Evolutionary conservation across 2,113 vertebrate genomes (phyloP), one percentile per base, ranked within the genome.

Genomic region (Hippocampus barbouri): DNA sequence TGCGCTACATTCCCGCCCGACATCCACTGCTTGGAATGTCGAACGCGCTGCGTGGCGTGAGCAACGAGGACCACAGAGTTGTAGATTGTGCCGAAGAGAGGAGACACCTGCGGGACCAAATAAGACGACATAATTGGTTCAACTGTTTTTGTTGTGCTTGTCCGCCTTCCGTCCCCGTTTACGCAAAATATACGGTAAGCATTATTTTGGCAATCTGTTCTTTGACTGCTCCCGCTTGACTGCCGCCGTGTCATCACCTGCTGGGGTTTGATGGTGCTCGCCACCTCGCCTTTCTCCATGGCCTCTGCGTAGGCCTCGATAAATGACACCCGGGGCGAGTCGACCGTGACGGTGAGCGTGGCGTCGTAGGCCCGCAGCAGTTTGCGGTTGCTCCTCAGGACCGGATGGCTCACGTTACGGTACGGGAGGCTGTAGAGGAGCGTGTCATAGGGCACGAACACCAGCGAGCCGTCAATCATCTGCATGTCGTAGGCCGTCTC

Each of bases 11-110:
- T 93, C 1, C 87, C 84, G 8, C 93, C 94, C 0, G 92, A 94
- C 71, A 95, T 90, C 94, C 93, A 91, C 5, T 87, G 72, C 0
- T 91, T 80, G 0, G 79, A 63, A 0, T 51, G 53, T 0, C 79
- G 79, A 0, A 93, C 15, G 0, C 70, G 79, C 62, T 93, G 92
- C 71, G 94, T 86, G 0, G 90, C 92, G 1, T 83, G 81, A 51
- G 93, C 95, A 90, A 96, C 80, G 77, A 95, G 80, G 73, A 89
- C 68, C 40, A 98, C 77, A 0, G 96, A 93, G 68, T 91, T 95
- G 68, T 96, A 98, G 88, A 98, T 94, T 83, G 96, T 98, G 63
- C 94, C 93, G 15, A 98, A 98, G 63, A 98, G 91, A 0, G 96
- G 96, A 51, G 96, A 96, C 60, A 95, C 94, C 96, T 98, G 80